Conservation (phyloP, 1,140 invertebrate species). For the Thaumetopoea pityocampa region DNA sequence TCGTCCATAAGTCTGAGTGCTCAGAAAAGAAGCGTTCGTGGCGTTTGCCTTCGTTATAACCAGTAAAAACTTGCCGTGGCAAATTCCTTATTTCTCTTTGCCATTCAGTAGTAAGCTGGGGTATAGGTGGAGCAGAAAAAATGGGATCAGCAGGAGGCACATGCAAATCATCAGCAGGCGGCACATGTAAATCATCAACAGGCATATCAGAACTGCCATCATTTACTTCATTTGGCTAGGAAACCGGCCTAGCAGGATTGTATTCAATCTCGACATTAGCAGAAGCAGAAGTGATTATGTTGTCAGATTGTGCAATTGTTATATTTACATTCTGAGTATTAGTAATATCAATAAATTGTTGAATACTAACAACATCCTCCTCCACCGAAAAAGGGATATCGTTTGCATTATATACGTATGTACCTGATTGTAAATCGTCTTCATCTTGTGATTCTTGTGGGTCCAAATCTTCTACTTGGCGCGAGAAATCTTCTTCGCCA, state of each 20-base stretch:
- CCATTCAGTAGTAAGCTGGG: slow-evolving; percentile 6
- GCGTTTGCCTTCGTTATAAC: slow-evolving; percentile 10
- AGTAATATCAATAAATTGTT: slow-evolving; percentile 9
- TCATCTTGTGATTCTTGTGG: slow-evolving; percentile 2
- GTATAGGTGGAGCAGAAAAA: slow-evolving; percentile 3
- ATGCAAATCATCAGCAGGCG: slow-evolving; percentile 1
- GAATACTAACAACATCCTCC: slow-evolving; percentile 6
- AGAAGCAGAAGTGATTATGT: slow-evolving; percentile 7
- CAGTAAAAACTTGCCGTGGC: slow-evolving; percentile 9
- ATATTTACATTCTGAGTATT: slow-evolving; percentile 3
- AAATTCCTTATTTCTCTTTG: slow-evolving; percentile 3
- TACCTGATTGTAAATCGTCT: slow-evolving; percentile 9
- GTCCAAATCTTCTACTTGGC: slow-evolving; percentile 7
- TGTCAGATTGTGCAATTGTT: background rate
- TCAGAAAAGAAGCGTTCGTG: slow-evolving; percentile 4
- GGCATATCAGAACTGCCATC: slow-evolving; percentile 2
- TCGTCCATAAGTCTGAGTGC: slow-evolving; percentile 6
- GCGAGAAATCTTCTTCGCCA: slow-evolving; percentile 5
- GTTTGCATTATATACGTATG: slow-evolving; percentile 4
- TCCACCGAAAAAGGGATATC: slow-evolving; percentile 3
- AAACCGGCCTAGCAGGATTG: slow-evolving; percentile 1
- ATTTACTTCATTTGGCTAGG: slow-evolving; percentile 5
- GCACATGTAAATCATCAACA: background rate
- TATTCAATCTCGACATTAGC: slow-evolving; percentile 3
- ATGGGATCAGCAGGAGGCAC: background rate